Base-by-base conservation (phyloP, 2,888 invertebrate genomes). In the Nebria salina region DNA sequence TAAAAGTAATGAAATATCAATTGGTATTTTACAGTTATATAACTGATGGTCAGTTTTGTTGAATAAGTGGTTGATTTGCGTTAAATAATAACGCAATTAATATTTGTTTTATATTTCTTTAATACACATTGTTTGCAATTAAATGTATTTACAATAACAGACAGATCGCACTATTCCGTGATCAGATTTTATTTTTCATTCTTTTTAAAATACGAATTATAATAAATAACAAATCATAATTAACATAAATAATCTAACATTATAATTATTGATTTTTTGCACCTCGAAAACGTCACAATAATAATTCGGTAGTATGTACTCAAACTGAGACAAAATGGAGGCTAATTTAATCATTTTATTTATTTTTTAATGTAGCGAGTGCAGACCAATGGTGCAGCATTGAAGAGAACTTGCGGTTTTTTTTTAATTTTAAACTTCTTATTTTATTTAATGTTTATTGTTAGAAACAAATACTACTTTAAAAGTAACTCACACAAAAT, bases 101-200 rank as follows among this genome's bases (percentile, higher is more conserved):
- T 87, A 86, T 82, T 85, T 86, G 88, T 88, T 87, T 87, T 87
- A 87, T 86, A 86, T 85, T 87, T 86, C 86, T 85, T 87, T 87
- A 85, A 86, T 88, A 88, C 88, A 89, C 88, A 87, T 86, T 87
- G 87, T 85, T 83, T 85, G 86, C 85, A 87, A 87, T 86, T 87
- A 87, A 87, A 87, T 86, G 86, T 88, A 88, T 88, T 86, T 88
- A 89, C 88, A 86, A 87, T 81, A 76, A 81, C 80, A 81, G 72
- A 81, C 76, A 81, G 76, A 76, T 76, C 81, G 73, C 81, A 81
- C 81, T 81, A 81, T 72, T 76, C 80, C 75, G 76, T 76, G 81
- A 65, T 65, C 76, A 72, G 76, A 72, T 54, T 54, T 54, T 54
- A 7, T 7, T 54, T 54, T 54, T 54, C 7, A 3, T 6, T 54